Conservation (phyloP, 2,113 vertebrate species). For the Sprattus sprattus region DNA sequence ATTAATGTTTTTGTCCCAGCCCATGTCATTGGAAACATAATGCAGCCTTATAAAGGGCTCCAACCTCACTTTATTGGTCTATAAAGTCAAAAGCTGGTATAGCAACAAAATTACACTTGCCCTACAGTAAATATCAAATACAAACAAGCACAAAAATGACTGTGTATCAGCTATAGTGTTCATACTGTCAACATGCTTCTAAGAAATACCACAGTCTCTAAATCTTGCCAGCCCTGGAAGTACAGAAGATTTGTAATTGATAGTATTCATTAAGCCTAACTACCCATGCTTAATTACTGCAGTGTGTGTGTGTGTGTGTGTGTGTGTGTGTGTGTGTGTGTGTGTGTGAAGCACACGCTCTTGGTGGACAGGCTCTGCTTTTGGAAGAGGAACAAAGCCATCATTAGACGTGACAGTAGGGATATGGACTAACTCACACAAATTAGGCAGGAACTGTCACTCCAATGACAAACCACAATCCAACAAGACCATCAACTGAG, state of each 20-base stretch:
- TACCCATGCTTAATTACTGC: constrained; percentile 72
- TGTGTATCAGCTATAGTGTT: background rate
- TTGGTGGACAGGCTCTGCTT: constrained; percentile 57
- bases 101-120: constrained; percentile 26
- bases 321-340: too few species aligned
- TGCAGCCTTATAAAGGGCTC: constrained; percentile 33
- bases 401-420: constrained; percentile 48
- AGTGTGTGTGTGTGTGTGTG: too few species aligned
- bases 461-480: constrained; percentile 64
- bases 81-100: background rate
- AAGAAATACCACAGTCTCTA: constrained; percentile 40
- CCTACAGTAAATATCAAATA: constrained; percentile 21
- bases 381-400: constrained; percentile 67
- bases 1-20: constrained; percentile 66
- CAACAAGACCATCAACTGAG: constrained; percentile 60
- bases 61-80: constrained; percentile 10
- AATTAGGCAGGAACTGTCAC: constrained; percentile 59
- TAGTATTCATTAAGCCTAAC: constrained; percentile 71
- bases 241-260: constrained; percentile 64
- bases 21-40: constrained; percentile 35
- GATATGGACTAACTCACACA: constrained; percentile 43
- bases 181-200: background rate
- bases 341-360: constrained; percentile 50
- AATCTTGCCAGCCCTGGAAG: constrained; percentile 47
- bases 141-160: background rate